Evolutionary conservation across 2,888 invertebrate species (phyloP), one percentile per base, ranked within the genome.

Genomic region (Dermolepida albohirtum): DNA sequence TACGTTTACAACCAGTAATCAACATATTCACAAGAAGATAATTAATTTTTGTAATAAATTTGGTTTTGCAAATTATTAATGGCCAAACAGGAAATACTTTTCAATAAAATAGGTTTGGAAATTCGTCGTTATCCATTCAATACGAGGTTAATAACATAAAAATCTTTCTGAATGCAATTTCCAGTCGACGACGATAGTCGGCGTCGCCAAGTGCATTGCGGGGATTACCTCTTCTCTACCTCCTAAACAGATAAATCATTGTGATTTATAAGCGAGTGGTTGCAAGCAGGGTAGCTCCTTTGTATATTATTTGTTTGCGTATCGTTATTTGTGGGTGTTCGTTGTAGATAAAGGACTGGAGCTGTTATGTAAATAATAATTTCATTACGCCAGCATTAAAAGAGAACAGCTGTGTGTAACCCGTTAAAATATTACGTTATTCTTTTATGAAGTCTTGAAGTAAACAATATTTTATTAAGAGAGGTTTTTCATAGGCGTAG

Each of bases 311-410:
- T 34, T 34, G 34, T 34, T 34, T 34, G 34, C 34, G 34, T 34
- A 34, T 34, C 34, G 6, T 34, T 34, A 10, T 34, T 34, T 34
- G 34, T 34, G 34, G 2, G 34, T 34, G 34, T 34, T 34, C 34
- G 4, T 34, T 6, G 34, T 34, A 34, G 34, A 34, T 34, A 34
- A 34, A 34, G 74, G 72, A 74, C 72, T 72, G 68, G 72, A 72
- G 67, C 74, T 73, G 73, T 75, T 76, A 78, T 76, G 78, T 75
- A 77, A 78, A 77, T 77, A 77, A 77, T 78, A 78, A 77, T 77
- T 77, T 75, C 76, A 77, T 78, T 78, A 77, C 74, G 68, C 66
- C 70, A 71, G 74, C 75, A 74, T 76, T 76, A 76, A 77, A 77
- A 75, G 34, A 55, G 75, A 75, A 74, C 76, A 76, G 76, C 76